Evolutionary conservation across 1,140 invertebrate species (phyloP), one percentile per base, ranked within the genome.

Genomic region (Zophobas atratus): DNA sequence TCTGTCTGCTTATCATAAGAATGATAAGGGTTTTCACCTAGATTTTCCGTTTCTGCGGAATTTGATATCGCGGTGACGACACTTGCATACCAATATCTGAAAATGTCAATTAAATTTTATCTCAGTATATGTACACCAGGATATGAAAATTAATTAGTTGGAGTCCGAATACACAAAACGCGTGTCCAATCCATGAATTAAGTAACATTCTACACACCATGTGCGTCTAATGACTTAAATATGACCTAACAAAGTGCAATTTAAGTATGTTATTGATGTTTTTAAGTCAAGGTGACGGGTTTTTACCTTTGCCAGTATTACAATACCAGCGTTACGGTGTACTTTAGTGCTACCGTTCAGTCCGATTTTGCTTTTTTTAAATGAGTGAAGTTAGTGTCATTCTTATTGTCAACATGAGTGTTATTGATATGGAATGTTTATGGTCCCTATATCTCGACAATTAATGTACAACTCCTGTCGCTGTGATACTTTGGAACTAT

Each of bases 281-380:
- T 51, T 51, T 6, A 51, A 51, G n/a, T 51, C 49, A 51, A 51
- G 49, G 49, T 32, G 6, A 51, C 49, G 6, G n/a, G 49, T 51
- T 6, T 51, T 51, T 51, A 51, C 49, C 49, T 51, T 20, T 49
- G 48, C 8, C 33, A 51, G 33, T 51, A 20, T 51, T 51, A 2
- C 49, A 51, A 6, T 51, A 34, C 32, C 53, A 55, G 20, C 20
- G 20, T 20, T 20, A 20, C 20, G 20, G 20, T 20, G 20, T 20
- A 20, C 20, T 20, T 20, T 20, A 20, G 20, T 20, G 20, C 20
- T 20, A 20, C 20, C 20, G 20, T 20, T 20, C 20, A 20, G 20
- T 20, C 20, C 20, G 20, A 20, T 20, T 20, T 20, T 20, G 20
- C 20, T 20, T 20, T 20, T 20, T 20, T 20, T 20, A 20, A 20